Evolutionary conservation across 2,797 vertebrate genomes (phyloP).

Genomic region (Neosalanx taihuensis): DNA sequence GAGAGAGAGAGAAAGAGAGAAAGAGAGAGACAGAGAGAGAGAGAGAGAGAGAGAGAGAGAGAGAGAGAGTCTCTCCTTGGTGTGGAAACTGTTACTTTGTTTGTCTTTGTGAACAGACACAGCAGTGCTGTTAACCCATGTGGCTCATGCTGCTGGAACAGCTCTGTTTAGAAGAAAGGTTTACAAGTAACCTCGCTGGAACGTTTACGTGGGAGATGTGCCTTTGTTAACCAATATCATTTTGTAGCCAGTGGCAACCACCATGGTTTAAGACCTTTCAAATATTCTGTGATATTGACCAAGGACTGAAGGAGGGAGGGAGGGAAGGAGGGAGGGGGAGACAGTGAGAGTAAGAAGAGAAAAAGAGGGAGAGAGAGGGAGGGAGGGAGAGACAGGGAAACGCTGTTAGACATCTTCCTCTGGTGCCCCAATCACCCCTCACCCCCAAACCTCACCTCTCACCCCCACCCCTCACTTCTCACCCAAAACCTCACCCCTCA

Average conservation of each 20-base stretch:
- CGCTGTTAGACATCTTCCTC: no score
- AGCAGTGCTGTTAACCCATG: constrained; percentile 28
- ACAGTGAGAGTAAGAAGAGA: constrained; percentile 1
- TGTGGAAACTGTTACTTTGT: constrained; percentile 54
- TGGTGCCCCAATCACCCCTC: no score
- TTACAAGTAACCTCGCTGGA: constrained; percentile 57
- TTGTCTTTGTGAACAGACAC: constrained; percentile 38
- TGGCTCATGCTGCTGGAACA: constrained; percentile 47
- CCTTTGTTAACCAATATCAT: constrained; percentile 36
- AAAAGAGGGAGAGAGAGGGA: not conserved
- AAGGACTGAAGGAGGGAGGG: constrained; percentile 12
- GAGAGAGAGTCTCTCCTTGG: constrained; percentile 39
- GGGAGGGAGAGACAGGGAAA: not conserved
- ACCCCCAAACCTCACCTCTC: no score
- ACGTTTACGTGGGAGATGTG: constrained; percentile 58
- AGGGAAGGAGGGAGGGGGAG: not conserved
- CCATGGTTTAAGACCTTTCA: constrained; percentile 33
- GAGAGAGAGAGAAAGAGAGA: no score
- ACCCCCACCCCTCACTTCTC: no score
- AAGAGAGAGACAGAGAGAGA: no score
- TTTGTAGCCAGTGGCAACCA: constrained; percentile 44
- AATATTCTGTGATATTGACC: constrained; percentile 40
- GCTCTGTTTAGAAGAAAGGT: constrained; percentile 62
- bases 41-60: no score
- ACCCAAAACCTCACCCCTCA: not conserved